Base-by-base conservation (phyloP, 1,140 invertebrate genomes). In the Apis florea region DNA sequence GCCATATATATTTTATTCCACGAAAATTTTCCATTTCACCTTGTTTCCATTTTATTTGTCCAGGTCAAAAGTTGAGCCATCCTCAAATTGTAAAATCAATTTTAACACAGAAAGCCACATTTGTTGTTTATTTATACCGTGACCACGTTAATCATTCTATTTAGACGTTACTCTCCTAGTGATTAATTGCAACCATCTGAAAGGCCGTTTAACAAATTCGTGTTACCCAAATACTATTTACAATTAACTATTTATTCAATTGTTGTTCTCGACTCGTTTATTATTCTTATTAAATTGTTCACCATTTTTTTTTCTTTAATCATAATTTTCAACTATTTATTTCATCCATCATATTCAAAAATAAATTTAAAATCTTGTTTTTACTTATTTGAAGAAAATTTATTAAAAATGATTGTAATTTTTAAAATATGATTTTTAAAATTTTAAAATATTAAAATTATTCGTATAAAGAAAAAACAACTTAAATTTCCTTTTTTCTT, bases 111-210 rank as follows among this genome's bases (percentile, higher is more conserved):
- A 0, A 11, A 24, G 8, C 11, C 6, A n/a, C 54, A 10, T 72
- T 47, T 19, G 31, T 72, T 72, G 19, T 59, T 72, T 72, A 47
- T 72, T 58, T 58, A 47, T n/a, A 31, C 11, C 40, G 15, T 17
- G 21, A 19, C 19, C 54, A 21, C 54, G 70, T 72, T 72, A 72
- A 72, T 72, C 54, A 58, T 72, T 47, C 70, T 6, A 59, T 59
- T 72, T 54, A 47, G 31, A 11, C 21, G 54, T 58, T 56, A 31
- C n/a, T 47, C 9, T 51, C 15, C n/a, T 31, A 31, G 31, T 72
- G 70, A 72, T 72, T 72, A 72, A 72, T 72, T 72, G 58, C 17
- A 40, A 72, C 56, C 26, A 21, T 4, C 31, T 56, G 69, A 31
- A 26, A 19, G 13, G 12, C 51, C 53, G 70, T 72, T 31, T 40